Conservation (phyloP, 2,888 invertebrate genomes). For the Amphipyra berbera region DNA sequence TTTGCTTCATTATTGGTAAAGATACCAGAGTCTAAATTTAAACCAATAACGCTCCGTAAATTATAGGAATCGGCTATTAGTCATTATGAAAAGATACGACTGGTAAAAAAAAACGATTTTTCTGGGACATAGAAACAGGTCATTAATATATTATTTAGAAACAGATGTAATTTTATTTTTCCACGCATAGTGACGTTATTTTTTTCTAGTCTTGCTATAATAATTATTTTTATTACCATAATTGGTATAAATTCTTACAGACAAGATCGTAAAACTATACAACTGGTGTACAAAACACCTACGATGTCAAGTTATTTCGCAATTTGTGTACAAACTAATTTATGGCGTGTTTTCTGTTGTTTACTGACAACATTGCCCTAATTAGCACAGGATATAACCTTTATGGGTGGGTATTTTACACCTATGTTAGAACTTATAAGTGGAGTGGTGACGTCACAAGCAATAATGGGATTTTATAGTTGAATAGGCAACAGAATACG, state of each 20-base stretch:
- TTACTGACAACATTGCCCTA: conserved; percentile 37
- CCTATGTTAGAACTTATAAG: conserved; percentile 20
- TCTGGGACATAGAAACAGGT: too few relatives aligned
- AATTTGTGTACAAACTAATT: conserved; percentile 41
- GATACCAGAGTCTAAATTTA: too few relatives aligned
- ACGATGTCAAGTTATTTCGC: conserved; percentile 32
- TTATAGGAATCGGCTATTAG: too few relatives aligned
- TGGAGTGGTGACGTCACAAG: conserved; percentile 7
- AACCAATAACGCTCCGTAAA: too few relatives aligned
- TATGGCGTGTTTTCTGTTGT: conserved; percentile 31
- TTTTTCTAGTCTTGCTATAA: too few relatives aligned
- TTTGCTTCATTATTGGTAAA: too few relatives aligned
- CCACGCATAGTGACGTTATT: too few relatives aligned
- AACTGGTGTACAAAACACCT: conserved; percentile 36
- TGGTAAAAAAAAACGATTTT: too few relatives aligned
- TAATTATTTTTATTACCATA: too few relatives aligned
- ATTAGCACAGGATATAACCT: conserved; percentile 27
- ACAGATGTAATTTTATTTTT: too few relatives aligned
- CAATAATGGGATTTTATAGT: neutral
- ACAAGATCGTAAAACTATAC: conserved; percentile 6
- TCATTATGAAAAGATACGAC: neutral
- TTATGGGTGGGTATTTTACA: conserved; percentile 36
- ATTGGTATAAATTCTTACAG: neutral
- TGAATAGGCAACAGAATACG: neutral
- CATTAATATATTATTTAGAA: too few relatives aligned